A percentile compares a stretch with the other conserved stretches of the same genome.
These are phyloP conservation scores for Diadema setosum DNA, from an alignment of 35 echinoderm and acorn worm genomes.

Conservation along the genomic window DNA sequence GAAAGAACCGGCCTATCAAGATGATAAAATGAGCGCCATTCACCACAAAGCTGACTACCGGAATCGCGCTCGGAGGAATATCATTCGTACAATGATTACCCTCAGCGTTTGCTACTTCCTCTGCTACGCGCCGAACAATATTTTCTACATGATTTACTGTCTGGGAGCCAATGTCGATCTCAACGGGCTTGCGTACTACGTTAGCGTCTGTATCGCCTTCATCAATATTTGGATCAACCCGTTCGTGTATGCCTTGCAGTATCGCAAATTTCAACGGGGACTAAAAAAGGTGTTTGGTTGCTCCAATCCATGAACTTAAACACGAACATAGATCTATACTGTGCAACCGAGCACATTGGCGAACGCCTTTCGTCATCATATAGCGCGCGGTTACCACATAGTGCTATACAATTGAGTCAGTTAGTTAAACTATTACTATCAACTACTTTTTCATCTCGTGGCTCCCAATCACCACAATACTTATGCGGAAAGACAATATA, in stretches of 20 bases:
- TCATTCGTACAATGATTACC: constrained; percentile 10
- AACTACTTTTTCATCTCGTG: no score
- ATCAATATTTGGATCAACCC: constrained; percentile 52
- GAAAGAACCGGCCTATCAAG: not conserved
- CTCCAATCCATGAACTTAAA: no score
- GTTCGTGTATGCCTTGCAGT: constrained; percentile 43
- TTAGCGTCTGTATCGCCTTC: constrained; percentile 7
- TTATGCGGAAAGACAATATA: no score
- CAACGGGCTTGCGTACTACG: not conserved
- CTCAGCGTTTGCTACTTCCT: not conserved
- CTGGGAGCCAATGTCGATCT: constrained; percentile 9
- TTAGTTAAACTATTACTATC: no score
- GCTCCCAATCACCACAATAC: no score
- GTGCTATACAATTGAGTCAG: no score
- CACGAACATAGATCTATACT: no score
- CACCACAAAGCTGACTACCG: not conserved
- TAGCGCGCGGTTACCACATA: no score
- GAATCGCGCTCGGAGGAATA: constrained; percentile 20
- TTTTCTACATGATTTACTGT: constrained; percentile 18
- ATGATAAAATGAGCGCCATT: not conserved
- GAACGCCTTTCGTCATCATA: no score
- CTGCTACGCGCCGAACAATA: constrained; percentile 51
- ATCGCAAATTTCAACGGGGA: constrained; percentile 1
- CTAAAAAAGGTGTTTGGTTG: not conserved
- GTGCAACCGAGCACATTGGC: no score